Evolutionary conservation across 2,797 vertebrate species (phyloP), one percentile per base, ranked within the genome.

Genomic region (Gymnocypris eckloni): DNA sequence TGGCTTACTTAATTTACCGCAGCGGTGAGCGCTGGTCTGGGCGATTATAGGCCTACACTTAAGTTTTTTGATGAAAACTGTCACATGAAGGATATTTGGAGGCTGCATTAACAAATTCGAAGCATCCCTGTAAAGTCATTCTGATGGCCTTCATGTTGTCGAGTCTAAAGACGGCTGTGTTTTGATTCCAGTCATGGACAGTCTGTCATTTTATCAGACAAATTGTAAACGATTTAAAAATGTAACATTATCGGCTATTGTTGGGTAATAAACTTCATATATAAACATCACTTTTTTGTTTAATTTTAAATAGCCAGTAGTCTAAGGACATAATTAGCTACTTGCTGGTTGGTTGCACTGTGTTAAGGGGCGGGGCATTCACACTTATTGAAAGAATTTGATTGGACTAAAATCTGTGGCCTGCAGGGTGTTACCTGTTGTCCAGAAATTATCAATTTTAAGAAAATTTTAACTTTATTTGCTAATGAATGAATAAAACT

Each of bases 11-110:
- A 22, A 84, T 22, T 84, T 54, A 70, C n/a, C 6, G 22, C 56
- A 33, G 61, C 72, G 3, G 13, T 48, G 54, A 52, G 64, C 15
- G 18, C 64, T 56, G 61, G 22, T 71, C 48, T 41, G 43, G 22
- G 69, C 16, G 25, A 85, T 79, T 85, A 79, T 37, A 61, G n/a
- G n/a, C n/a, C n/a, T n/a, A n/a, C n/a, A n/a, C n/a, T n/a, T n/a
- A n/a, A n/a, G n/a, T n/a, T n/a, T n/a, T n/a, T n/a, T n/a, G n/a
- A n/a, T n/a, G n/a, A n/a, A 72, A 79, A 37, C 52, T 72, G 67
- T 79, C 77, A 85, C 54, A 25, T n/a, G 12, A 71, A 70, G 41
- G 77, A 71, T 69, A 79, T 79, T 72, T 85, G 25, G 54, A 79
- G 76, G 50, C 75, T 79, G 45, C 18, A 59, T 54, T 70, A 39